Percentiles rank a stretch among this genome's conserved stretches.
These are phyloP conservation scores for Microplitis mediator DNA, from an alignment of 1,140 invertebrate genomes.

Conservation along the genomic window DNA sequence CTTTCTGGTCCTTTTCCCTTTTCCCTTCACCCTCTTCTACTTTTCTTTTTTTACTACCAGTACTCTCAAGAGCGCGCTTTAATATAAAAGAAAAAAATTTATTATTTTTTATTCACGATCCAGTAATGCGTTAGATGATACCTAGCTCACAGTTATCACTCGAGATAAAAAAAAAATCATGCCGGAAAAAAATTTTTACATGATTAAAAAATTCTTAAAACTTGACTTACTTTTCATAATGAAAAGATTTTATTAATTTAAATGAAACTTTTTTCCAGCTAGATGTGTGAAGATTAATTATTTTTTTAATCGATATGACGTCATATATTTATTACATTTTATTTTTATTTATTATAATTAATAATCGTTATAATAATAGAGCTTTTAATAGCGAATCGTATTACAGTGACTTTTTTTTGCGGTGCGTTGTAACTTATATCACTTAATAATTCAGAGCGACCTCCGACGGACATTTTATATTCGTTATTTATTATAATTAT, in stretches of 20 bases:
- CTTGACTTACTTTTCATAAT: not conserved
- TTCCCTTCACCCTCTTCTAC: not conserved
- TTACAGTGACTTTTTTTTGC: slow-evolving; percentile 37
- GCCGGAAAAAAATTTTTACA: not conserved
- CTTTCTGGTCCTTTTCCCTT: too few relatives aligned
- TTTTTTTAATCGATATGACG: slow-evolving; percentile 61
- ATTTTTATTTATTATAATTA: slow-evolving; percentile 57
- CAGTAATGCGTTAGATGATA: slow-evolving; percentile 39
- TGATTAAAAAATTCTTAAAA: not conserved
- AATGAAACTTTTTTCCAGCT: too few relatives aligned
- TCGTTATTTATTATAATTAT: slow-evolving; percentile 11
- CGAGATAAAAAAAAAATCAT: not conserved
- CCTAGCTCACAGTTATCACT: slow-evolving; percentile 55
- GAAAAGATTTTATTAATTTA: slow-evolving; percentile 4
- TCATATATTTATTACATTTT: slow-evolving; percentile 55
- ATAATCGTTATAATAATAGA: slow-evolving; percentile 56
- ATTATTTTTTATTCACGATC: slow-evolving; percentile 15
- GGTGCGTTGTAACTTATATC: slow-evolving; percentile 20
- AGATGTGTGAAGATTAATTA: slow-evolving; percentile 31
- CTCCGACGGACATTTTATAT: slow-evolving; percentile 43
- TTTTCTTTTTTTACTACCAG: not conserved
- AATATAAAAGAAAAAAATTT: slow-evolving; percentile 10
- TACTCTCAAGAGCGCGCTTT: slow-evolving; percentile 1
- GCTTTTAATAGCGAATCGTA: slow-evolving; percentile 52
- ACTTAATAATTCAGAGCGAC: slow-evolving; percentile 41